phyloP scores from a whole-genome alignment of 2,113 vertebrate genomes.

The Crocuta crocuta region DNA sequence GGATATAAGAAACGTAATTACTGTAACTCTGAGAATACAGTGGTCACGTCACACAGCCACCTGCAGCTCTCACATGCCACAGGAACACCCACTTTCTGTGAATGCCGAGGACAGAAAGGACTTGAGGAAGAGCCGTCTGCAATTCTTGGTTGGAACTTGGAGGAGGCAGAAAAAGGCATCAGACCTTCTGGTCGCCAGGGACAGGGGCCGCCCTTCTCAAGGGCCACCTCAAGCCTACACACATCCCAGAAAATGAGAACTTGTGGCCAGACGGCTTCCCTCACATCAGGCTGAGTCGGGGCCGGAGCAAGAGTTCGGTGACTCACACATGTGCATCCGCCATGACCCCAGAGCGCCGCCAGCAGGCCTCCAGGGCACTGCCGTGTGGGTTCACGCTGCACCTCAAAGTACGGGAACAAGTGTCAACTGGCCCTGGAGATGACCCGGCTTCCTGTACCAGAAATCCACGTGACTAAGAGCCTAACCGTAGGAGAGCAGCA shows the following conservation, averaged over 20 bases:
- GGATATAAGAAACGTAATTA: background rate
- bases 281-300: background rate
- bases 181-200: no score
- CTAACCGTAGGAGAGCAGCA: rapidly evolving
- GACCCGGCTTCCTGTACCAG: background rate
- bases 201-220: background rate
- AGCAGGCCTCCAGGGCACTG: background rate
- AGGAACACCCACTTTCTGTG: background rate
- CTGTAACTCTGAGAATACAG: background rate
- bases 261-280: background rate
- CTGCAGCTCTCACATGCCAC: background rate
- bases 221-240: background rate
- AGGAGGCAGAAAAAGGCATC: background rate
- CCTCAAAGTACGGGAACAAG: background rate
- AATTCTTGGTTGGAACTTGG: background rate
- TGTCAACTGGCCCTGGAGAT: rapidly evolving
- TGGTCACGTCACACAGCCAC: background rate
- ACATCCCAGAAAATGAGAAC: background rate
- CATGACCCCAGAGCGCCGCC: background rate
- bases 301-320: background rate
- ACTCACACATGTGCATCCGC: background rate
- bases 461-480: background rate
- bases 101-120: background rate
- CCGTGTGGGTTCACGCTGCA: background rate
- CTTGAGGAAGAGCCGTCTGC: background rate